Evolutionary conservation across 1,140 invertebrate genomes (phyloP).

Genomic region (Lordiphosa collinella): DNA sequence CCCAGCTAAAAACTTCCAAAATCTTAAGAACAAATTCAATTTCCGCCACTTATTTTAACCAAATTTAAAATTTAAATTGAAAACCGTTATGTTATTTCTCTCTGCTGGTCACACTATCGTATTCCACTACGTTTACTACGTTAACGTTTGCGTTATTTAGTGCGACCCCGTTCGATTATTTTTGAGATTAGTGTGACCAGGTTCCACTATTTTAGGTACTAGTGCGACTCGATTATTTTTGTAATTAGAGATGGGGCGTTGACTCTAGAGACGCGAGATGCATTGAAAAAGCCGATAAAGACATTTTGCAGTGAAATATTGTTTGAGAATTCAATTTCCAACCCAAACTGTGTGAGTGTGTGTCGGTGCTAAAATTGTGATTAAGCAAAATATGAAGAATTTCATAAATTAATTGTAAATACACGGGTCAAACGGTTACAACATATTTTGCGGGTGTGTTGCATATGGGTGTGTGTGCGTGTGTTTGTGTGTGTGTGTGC

Average conservation of each 20-base stretch:
- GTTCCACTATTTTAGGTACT: too few species aligned
- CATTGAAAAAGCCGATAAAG: constrained; percentile 4
- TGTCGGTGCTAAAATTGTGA: constrained; percentile 4
- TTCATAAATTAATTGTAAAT: constrained; percentile 10
- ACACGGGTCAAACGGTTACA: neutral
- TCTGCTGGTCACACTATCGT: too few species aligned
- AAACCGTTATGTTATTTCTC: too few species aligned
- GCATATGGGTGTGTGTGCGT: constrained; percentile 24
- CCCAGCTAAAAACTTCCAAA: too few species aligned
- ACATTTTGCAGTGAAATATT: constrained; percentile 1
- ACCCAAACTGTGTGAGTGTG: constrained; percentile 26
- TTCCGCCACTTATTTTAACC: too few species aligned
- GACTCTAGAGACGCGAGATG: neutral
- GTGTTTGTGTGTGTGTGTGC: constrained; percentile 28
- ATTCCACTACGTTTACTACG: too few species aligned
- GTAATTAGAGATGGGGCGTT: neutral
- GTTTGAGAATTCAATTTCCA: neutral
- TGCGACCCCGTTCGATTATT: too few species aligned
- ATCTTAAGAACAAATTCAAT: too few species aligned
- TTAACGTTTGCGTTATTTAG: too few species aligned
- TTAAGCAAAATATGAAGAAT: constrained; percentile 12
- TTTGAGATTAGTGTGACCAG: too few species aligned
- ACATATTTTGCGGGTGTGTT: constrained; percentile 19
- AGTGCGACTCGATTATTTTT: too few species aligned
- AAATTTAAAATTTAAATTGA: too few species aligned